Evolutionary conservation across 2,888 invertebrate species (phyloP).

Genomic region (Isoperla grammatica): DNA sequence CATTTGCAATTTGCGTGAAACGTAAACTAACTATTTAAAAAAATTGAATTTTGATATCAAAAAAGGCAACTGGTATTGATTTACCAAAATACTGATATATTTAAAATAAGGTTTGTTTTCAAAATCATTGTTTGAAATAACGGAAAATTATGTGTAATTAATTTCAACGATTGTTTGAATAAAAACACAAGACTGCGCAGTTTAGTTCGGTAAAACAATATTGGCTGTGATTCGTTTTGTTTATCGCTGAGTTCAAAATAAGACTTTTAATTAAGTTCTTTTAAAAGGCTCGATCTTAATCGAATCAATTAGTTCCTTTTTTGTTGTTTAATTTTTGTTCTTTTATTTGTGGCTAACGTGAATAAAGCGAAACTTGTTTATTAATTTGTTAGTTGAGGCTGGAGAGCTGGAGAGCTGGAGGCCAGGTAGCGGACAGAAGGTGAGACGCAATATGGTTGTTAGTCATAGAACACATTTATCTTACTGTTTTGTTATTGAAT

Average conservation of each 20-base stretch:
- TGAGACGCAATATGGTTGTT: constrained; percentile 13
- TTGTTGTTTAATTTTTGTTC: constrained; percentile 19
- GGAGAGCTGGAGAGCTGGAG: background rate
- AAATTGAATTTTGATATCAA: background rate
- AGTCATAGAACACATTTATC: constrained; percentile 16
- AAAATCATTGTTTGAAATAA: constrained; percentile 9
- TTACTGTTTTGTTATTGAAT: constrained; percentile 13
- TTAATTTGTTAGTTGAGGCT: constrained; percentile 3
- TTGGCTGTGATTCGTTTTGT: constrained; percentile 30
- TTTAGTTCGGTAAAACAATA: constrained; percentile 24
- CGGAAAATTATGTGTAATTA: constrained; percentile 22
- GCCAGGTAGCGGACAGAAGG: background rate
- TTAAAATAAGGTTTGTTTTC: background rate
- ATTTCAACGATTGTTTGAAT: constrained; percentile 11
- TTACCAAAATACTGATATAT: background rate
- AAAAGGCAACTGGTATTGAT: constrained; percentile 8
- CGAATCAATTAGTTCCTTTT: constrained; percentile 24
- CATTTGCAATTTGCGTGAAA: constrained; percentile 13
- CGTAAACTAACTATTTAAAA: constrained; percentile 9
- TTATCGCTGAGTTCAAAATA: constrained; percentile 22
- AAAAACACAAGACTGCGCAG: constrained; percentile 27
- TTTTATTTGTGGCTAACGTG: constrained; percentile 6
- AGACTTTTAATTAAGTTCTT: constrained; percentile 20
- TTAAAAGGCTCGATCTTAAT: constrained; percentile 11
- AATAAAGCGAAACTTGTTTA: background rate